Base-by-base conservation (phyloP, 2,888 invertebrate species). In the Sturmia bella region DNA sequence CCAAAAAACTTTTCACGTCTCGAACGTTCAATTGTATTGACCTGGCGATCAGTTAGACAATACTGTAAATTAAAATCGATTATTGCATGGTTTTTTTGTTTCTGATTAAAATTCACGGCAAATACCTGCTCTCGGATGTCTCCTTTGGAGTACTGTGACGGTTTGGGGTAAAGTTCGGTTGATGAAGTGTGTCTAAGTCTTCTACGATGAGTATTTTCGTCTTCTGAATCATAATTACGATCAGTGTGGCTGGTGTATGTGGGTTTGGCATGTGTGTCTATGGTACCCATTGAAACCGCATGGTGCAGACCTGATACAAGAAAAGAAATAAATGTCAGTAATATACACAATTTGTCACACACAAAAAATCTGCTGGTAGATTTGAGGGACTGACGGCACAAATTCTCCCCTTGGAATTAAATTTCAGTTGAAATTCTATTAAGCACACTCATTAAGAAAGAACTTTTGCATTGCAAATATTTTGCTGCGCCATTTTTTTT, bases 41-140 rank as follows among this genome's bases (percentile, higher is more conserved):
- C 92, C 91, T 97, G 97, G 89, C 97, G 94, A 92, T 95, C 96
- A 90, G 95, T 97, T 92, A 98, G 96, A 92, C 97, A 98, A 92
- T 98, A 98, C 92, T 91, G 48, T n/a, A 79, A 59, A 48, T 21
- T 5, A 19, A 17, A 43, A 24, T 2, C 0, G 3, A 13, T 32
- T 32, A 32, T 32, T 32, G 27, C 6, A 27, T 27, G 27, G 3
- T 27, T 3, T 27, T 4, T 27, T 27, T 27, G n/a, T n/a, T n/a
- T n/a, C n/a, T 61, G 48, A 9, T 2, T 11, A 24, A 27, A 17
- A 41, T 15, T 17, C 17, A 17, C 6, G 6, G n/a, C n/a, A 45
- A 63, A 32, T 21, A 91, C 91, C 88, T 97, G 97, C 90, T 98
- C 97, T 86, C 96, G 94, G 91, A 98, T 97, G 92, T 89, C 93